Evolutionary conservation across 1,140 invertebrate genomes (phyloP).

Genomic region (Agrilus planipennis): DNA sequence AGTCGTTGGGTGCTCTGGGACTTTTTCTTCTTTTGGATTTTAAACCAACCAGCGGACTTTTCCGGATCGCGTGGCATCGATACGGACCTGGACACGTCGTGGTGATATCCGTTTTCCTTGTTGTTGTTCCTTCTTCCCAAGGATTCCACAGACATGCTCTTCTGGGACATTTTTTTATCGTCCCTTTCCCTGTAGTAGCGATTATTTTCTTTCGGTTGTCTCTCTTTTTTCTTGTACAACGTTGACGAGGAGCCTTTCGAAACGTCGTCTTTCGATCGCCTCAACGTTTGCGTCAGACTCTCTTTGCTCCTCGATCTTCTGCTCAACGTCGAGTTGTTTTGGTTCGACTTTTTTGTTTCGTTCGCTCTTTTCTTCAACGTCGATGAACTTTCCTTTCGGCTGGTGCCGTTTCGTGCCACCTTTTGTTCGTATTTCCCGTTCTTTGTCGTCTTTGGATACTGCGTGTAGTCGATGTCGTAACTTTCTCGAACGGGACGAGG

Average conservation of each 20-base stretch:
- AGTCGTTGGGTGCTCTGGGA: conserved; percentile 27
- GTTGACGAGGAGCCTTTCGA: conserved; percentile 23
- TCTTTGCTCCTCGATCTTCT: conserved; percentile 25
- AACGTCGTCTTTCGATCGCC: conserved; percentile 19
- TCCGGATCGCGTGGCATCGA: conserved; percentile 56
- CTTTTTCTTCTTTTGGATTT: conserved; percentile 47
- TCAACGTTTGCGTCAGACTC: conserved; percentile 18
- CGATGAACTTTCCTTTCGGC: conserved; percentile 24
- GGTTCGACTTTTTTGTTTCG: conserved; percentile 25
- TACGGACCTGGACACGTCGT: conserved; percentile 44
- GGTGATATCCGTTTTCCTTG: conserved; percentile 31
- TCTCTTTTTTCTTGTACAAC: conserved; percentile 30
- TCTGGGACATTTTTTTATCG: conserved; percentile 38
- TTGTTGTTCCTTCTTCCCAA: conserved; percentile 39
- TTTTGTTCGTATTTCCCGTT: conserved; percentile 34
- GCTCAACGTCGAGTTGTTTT: conserved; percentile 20
- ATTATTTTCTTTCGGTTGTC: conserved; percentile 33
- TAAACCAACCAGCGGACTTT: conserved; percentile 61
- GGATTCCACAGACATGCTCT: conserved; percentile 49
- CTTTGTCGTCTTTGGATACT: conserved; percentile 40
- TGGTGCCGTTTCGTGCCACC: conserved; percentile 30
- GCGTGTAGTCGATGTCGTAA: conserved; percentile 69
- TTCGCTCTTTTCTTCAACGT: conserved; percentile 30
- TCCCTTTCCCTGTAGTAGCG: conserved; percentile 39
- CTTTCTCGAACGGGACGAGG: conserved; percentile 58